Base-by-base conservation (phyloP, 2,888 invertebrate species). In the Gastracanthus pulcherrimus region DNA sequence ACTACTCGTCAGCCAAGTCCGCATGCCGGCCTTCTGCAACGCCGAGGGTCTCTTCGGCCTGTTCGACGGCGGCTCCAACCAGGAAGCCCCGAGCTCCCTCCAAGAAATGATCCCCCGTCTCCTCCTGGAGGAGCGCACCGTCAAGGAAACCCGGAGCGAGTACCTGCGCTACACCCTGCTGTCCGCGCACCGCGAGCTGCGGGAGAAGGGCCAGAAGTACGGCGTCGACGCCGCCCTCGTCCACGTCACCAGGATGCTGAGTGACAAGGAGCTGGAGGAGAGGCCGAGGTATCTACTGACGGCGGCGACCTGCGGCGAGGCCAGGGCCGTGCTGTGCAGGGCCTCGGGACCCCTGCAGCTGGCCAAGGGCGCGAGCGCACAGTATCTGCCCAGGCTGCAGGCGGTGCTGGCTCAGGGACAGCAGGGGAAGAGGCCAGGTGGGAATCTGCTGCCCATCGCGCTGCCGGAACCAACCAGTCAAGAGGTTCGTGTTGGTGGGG, bases 151-250 rank as follows among this genome's bases (percentile, higher is more conserved):
- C 0, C 94, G 95, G 0, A 94, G 94, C 76, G 97, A 97, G 87
- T 97, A 97, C 86, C 94, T 97, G 94, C 97, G 97, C 88, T 97
- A 96, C 89, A 96, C 97, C 0, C 93, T 97, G 84, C 92, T 97
- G 9, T 95, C 97, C 23, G 95, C 96, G 0, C 96, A 97, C 87
- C 94, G 96, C 71, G 96, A 96, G 86, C 91, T 96, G 38, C 95
- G 95, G 87, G 95, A 96, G 87, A 95, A 94, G 87, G 95, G 96
- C 0, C 95, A 95, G 85, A 94, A 94, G 87, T 95, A 95, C 87
- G 96, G 96, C 1, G 94, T 95, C 55, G 95, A 95, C 86, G 94
- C 96, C 11, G 94, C 95, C 58, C 92, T 96, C 87, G 95, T 96
- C 84, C 96, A 97, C 89, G 93, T 97, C 77, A 93, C 95, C 2